Percentiles rank a stretch among this genome's conserved stretches.
phyloP scores from a whole-genome alignment of 2,888 invertebrate genomes.

The Volucella bombylans region DNA sequence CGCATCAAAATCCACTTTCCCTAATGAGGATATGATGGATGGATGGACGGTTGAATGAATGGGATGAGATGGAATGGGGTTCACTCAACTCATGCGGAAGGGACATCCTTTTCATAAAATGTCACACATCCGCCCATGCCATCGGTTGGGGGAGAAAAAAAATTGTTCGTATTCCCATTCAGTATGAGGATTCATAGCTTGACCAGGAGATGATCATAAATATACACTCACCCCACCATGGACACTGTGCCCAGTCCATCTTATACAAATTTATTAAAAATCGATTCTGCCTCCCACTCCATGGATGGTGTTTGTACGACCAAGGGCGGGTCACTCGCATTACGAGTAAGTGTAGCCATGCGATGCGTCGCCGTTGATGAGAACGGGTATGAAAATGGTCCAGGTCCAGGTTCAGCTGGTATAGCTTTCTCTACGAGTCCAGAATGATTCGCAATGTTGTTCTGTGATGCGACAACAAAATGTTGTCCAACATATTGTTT shows the following conservation, averaged over 20 bases:
- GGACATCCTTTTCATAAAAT: slow-evolving; percentile 68
- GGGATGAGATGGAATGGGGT: no score
- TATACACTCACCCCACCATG: slow-evolving; percentile 31
- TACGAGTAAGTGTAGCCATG: slow-evolving; percentile 46
- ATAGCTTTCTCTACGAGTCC: background rate
- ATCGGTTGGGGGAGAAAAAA: background rate
- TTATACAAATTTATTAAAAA: slow-evolving; percentile 74
- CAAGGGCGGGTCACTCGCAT: slow-evolving; percentile 24
- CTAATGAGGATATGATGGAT: slow-evolving; percentile 68
- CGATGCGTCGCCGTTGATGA: slow-evolving; percentile 45
- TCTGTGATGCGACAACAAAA: slow-evolving; percentile 57
- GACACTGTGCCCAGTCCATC: slow-evolving; percentile 55
- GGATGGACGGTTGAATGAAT: background rate
- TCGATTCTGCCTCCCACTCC: slow-evolving; percentile 60
- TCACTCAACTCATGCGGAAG: slow-evolving; percentile 52
- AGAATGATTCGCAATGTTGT: background rate
- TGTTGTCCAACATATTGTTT: slow-evolving; percentile 73
- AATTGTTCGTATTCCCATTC: slow-evolving; percentile 35
- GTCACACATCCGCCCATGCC: slow-evolving; percentile 29
- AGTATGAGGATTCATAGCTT: slow-evolving; percentile 19
- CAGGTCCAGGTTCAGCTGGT: background rate
- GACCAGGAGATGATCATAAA: slow-evolving; percentile 32
- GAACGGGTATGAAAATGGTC: slow-evolving; percentile 23
- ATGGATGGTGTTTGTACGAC: background rate
- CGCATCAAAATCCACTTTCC: slow-evolving; percentile 66